Evolutionary conservation across 2,113 vertebrate genomes (phyloP).

Genomic region (Centropus unirufus): DNA sequence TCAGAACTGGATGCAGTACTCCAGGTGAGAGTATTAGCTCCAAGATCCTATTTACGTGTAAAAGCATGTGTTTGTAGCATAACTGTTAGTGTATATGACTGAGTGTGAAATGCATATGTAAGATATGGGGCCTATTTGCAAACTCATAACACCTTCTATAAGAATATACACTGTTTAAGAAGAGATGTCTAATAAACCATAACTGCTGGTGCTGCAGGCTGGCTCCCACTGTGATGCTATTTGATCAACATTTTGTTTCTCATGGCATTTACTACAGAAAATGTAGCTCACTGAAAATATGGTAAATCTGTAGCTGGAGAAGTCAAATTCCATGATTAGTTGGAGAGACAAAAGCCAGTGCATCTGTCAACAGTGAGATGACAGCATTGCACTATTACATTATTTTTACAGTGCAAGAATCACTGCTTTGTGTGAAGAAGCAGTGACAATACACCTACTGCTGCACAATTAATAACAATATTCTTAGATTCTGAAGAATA

Average conservation of each 20-base stretch:
- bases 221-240: background rate
- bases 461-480: background rate
- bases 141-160: background rate
- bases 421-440: background rate
- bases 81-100: background rate
- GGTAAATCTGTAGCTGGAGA: background rate
- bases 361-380: background rate
- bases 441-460: background rate
- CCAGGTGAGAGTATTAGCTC: background rate
- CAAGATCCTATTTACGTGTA: background rate
- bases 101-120: background rate
- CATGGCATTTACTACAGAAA: background rate
- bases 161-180: background rate
- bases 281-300: background rate
- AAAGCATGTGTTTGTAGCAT: background rate
- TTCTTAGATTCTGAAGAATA: background rate
- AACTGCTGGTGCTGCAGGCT: background rate
- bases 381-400: background rate
- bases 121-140: background rate
- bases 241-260: background rate
- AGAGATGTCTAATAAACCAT: background rate
- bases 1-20: no score
- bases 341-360: background rate
- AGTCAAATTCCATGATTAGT: accelerated
- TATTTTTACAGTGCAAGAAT: background rate